These are phyloP conservation scores for Callyntrura guangdongensis DNA, from an alignment of 2,888 invertebrate species.

Conservation along the genomic window DNA sequence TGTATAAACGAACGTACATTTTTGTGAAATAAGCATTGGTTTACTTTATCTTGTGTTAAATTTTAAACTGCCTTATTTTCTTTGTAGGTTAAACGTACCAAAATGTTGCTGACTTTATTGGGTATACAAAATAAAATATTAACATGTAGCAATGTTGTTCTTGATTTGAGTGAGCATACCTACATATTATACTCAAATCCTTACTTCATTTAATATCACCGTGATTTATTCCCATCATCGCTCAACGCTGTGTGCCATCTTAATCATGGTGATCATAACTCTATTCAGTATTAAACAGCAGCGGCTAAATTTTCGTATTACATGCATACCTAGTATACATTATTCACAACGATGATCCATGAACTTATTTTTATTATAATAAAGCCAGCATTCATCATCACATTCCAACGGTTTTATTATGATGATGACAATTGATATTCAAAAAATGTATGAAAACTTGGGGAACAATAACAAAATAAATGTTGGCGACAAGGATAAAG, in stretches of 20 bases:
- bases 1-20: too few relatives aligned
- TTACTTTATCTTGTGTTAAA: neutral
- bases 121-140: constrained; percentile 4
- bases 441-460: constrained; percentile 61
- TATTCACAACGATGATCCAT: constrained; percentile 60
- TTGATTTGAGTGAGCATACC: neutral
- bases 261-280: neutral
- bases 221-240: constrained; percentile 53
- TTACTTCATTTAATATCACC: neutral
- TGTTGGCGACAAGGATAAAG: constrained; percentile 46
- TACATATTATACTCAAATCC: neutral
- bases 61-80: neutral
- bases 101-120: neutral
- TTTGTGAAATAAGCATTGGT: neutral
- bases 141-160: neutral
- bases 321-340: neutral
- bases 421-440: constrained; percentile 65
- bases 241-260: constrained; percentile 34
- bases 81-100: neutral
- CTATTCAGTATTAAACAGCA: neutral
- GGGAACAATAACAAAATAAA: constrained; percentile 52
- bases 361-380: constrained; percentile 61
- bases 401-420: constrained; percentile 55
- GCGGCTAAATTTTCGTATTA: too few relatives aligned
- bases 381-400: constrained; percentile 30